A percentile compares a stretch with the other conserved stretches of the same genome.
These are phyloP conservation scores for Prosopocoilus inquinatus DNA, from an alignment of 2,888 invertebrate genomes.

Conservation along the genomic window DNA sequence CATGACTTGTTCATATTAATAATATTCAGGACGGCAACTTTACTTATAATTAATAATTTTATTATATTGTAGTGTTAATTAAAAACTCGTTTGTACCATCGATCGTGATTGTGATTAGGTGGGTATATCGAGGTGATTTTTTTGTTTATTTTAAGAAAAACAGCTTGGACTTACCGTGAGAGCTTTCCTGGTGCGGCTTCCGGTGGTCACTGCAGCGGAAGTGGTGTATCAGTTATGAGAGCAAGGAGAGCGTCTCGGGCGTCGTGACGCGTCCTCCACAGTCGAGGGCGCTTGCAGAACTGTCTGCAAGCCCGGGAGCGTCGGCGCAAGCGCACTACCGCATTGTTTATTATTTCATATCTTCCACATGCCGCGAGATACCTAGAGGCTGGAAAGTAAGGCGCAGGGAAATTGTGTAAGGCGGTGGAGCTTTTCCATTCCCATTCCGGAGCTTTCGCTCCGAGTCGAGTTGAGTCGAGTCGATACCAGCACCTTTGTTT, in stretches of 20 bases:
- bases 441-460: not conserved
- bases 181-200: not conserved
- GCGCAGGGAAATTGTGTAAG: not conserved
- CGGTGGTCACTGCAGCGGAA: conserved; percentile 14
- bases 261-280: conserved; percentile 40
- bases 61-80: no score
- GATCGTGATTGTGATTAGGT: no score
- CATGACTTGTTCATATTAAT: no score
- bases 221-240: conserved; percentile 15
- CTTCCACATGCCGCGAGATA: conserved; percentile 17
- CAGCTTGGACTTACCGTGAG: no score
- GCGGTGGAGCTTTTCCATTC: not conserved
- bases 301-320: conserved; percentile 42
- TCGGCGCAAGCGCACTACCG: conserved; percentile 42
- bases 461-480: no score
- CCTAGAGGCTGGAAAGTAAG: conserved; percentile 1
- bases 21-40: no score
- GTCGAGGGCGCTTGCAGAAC: conserved; percentile 41
- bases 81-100: no score
- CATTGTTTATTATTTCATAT: conserved; percentile 44
- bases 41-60: no score
- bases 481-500: no score
- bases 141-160: no score
- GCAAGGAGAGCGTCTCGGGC: conserved; percentile 28
- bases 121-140: no score